Evolutionary conservation across 2,797 vertebrate species (phyloP), one percentile per base, ranked within the genome.

Genomic region (Triplophysa bombifrons): DNA sequence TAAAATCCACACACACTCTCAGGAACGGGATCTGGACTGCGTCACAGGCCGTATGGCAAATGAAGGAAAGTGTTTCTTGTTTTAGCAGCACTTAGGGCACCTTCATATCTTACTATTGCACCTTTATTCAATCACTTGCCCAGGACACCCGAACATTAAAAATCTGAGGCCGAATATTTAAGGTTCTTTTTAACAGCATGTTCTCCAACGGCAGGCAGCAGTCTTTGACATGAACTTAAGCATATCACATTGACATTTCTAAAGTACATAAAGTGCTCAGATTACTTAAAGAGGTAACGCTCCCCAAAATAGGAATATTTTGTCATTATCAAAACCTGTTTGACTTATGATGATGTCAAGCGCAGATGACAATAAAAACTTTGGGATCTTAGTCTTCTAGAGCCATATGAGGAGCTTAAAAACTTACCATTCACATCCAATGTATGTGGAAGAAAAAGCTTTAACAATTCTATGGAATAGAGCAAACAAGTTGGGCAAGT

Each of bases 11-110:
- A 90, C 87, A 84, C 89, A 91, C 89, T 92, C 89, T 88, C 88
- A 76, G 48, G 86, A 87, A 74, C 69, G 85, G 86, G 90, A 90
- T 90, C 92, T 93, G 92, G 90, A 90, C 90, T 93, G 87, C 90
- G 88, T 93, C 92, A 92, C 90, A 84, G 80, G 87, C 89, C 88
- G 83, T 78, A 56, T 68, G 58, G 66, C 56, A 67, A 67, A 80
- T 77, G 73, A 78, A 83, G 64, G 51, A 34, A 71, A 70, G 82
- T 75, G 80, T 81, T 80, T 80, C 77, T 80, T 80, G 77, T 80
- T 80, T 80, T 80, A 80, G 77, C 60, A 80, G 75, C 74, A 81
- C 70, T 76, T 76, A 74, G 67, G 78, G 46, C 70, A 78, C 80
- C 68, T 76, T 83, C 74, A 71, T 72, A 73, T 82, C 80, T 76